A percentile compares a stretch with the other conserved stretches of the same genome.
Conservation (phyloP, 1,140 invertebrate genomes). For the Brachionus paranguensis region DNA sequence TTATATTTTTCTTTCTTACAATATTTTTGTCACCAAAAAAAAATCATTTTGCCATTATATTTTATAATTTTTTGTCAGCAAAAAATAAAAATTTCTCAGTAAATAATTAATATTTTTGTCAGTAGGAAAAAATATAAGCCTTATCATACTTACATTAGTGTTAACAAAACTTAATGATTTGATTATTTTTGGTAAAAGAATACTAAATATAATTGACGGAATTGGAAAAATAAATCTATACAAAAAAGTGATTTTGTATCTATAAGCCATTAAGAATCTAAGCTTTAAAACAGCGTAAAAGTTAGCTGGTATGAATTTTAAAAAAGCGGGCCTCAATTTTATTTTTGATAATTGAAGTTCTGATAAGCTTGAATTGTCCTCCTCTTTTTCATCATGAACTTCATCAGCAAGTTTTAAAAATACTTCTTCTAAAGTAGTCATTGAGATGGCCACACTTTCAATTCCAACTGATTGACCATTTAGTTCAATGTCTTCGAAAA, state of each 20-base stretch:
- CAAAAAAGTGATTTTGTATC: neutral
- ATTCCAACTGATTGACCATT: conserved; percentile 62
- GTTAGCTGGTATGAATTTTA: neutral
- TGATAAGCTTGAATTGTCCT: neutral
- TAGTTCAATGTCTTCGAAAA: conserved; percentile 64
- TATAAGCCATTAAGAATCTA: neutral
- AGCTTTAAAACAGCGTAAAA: neutral
- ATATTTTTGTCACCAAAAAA: no score
- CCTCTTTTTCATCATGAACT: neutral
- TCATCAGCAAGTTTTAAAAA: conserved; percentile 63
- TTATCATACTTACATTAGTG: conserved; percentile 7
- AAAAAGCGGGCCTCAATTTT: neutral
- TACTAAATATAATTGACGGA: neutral
- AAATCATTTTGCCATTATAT: no score
- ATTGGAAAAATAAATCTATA: conserved; percentile 20
- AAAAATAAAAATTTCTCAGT: no score
- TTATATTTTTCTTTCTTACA: no score
- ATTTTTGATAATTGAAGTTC: neutral
- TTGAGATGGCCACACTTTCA: conserved; percentile 68
- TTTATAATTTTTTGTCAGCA: no score
- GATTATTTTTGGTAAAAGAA: conserved; percentile 21
- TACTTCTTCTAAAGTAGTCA: conserved; percentile 78
- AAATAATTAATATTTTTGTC: no score
- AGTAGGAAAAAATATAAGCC: no score
- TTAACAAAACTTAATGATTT: neutral